These are phyloP conservation scores for Ficedula albicollis DNA, from an alignment of 2,797 vertebrate species.

Conservation along the genomic window DNA sequence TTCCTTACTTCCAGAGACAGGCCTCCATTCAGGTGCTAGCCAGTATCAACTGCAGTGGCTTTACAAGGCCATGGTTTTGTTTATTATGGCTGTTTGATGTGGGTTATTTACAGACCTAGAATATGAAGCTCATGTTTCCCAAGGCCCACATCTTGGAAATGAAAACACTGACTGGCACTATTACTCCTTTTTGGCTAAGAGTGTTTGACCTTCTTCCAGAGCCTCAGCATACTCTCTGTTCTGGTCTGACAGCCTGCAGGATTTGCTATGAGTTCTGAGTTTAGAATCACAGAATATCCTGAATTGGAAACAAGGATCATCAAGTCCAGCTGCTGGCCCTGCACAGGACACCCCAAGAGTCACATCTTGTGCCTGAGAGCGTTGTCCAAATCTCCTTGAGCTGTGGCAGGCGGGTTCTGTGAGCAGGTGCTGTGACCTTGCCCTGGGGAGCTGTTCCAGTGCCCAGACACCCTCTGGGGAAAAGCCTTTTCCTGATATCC, in stretches of 20 bases:
- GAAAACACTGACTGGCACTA: neutral
- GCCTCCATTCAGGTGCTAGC: conserved; percentile 15
- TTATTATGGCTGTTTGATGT: conserved; percentile 33
- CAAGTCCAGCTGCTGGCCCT: neutral
- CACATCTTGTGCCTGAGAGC: rapidly evolving
- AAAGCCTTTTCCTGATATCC: neutral
- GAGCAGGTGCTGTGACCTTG: neutral
- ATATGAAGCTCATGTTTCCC: conserved; percentile 14
- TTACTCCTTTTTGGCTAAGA: conserved; percentile 6
- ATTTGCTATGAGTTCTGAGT: neutral
- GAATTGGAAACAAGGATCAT: neutral
- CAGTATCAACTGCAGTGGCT: neutral
- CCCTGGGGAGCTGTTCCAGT: neutral
- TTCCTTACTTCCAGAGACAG: conserved; percentile 40
- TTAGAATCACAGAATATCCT: neutral
- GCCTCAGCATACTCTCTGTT: neutral
- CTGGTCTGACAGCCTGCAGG: neutral
- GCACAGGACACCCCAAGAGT: neutral
- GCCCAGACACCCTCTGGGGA: neutral
- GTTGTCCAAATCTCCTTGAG: rapidly evolving
- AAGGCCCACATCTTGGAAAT: neutral
- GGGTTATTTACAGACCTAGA: conserved; percentile 39
- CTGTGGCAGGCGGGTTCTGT: neutral
- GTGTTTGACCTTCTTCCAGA: neutral
- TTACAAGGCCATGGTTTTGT: neutral